Percentiles rank a stretch among this genome's conserved stretches.
phyloP scores from a whole-genome alignment of 1,140 invertebrate species.

The Zaprionus nigranus region DNA sequence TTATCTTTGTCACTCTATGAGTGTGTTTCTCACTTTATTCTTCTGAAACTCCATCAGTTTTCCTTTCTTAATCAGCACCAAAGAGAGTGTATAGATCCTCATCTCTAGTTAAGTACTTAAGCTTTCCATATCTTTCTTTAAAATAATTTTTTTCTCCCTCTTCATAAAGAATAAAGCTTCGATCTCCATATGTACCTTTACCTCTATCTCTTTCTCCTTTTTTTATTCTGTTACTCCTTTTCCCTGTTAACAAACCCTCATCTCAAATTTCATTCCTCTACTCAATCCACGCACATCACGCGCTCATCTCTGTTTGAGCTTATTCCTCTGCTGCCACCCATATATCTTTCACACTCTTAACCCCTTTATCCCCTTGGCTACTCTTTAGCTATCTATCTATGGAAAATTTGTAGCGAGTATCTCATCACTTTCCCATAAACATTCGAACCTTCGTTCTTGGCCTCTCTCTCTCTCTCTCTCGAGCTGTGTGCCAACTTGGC shows the following conservation, averaged over 20 bases:
- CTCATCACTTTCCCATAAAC: constrained; percentile 82
- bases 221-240: neutral
- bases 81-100: no score
- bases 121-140: neutral
- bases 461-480: neutral
- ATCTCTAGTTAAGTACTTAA: no score
- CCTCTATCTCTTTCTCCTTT: neutral
- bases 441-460: constrained; percentile 32
- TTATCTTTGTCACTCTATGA: neutral
- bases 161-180: no score
- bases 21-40: neutral
- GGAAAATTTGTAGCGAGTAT: constrained; percentile 53
- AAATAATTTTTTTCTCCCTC: neutral
- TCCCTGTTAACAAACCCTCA: neutral
- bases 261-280: neutral
- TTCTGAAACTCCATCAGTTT: neutral
- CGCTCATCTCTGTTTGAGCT: neutral
- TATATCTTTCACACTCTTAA: neutral
- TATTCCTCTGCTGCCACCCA: neutral
- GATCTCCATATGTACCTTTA: neutral
- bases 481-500: constrained; percentile 18
- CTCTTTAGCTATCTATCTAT: neutral
- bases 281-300: neutral
- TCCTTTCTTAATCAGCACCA: neutral
- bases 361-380: neutral